Conservation (phyloP, 1,140 invertebrate species). For the Drosophila orosa region DNA sequence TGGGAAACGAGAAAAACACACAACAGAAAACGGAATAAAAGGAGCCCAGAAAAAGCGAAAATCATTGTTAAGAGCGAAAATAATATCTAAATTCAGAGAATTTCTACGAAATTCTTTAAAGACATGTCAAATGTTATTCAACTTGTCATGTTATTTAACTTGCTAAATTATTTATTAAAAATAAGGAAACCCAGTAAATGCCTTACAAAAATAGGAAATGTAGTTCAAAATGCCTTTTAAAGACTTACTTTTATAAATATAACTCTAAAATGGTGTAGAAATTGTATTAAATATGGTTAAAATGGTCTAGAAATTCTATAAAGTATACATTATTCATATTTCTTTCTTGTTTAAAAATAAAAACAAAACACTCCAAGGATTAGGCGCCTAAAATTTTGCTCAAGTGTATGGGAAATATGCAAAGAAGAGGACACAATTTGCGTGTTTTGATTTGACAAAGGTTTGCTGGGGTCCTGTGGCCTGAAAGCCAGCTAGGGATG, state of each 20-base stretch:
- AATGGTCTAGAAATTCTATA: too few species aligned
- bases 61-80: background rate
- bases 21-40: background rate
- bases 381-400: background rate
- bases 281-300: too few species aligned
- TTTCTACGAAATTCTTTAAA: background rate
- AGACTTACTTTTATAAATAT: too few species aligned
- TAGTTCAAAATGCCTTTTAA: too few species aligned
- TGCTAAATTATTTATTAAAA: too few species aligned
- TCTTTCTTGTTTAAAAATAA: background rate
- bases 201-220: too few species aligned
- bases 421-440: slow-evolving; percentile 32
- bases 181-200: too few species aligned
- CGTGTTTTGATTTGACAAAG: slow-evolving; percentile 47
- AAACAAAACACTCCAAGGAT: background rate
- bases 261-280: too few species aligned
- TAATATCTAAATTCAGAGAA: background rate
- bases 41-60: background rate
- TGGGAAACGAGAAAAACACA: slow-evolving; percentile 6
- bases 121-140: too few species aligned
- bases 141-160: too few species aligned
- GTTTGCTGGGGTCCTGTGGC: slow-evolving; percentile 30
- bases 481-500: slow-evolving; percentile 3
- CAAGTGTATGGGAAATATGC: slow-evolving; percentile 25
- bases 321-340: too few species aligned